Evolutionary conservation across 2,113 vertebrate genomes (phyloP).

Genomic region (Climacteris rufus): DNA sequence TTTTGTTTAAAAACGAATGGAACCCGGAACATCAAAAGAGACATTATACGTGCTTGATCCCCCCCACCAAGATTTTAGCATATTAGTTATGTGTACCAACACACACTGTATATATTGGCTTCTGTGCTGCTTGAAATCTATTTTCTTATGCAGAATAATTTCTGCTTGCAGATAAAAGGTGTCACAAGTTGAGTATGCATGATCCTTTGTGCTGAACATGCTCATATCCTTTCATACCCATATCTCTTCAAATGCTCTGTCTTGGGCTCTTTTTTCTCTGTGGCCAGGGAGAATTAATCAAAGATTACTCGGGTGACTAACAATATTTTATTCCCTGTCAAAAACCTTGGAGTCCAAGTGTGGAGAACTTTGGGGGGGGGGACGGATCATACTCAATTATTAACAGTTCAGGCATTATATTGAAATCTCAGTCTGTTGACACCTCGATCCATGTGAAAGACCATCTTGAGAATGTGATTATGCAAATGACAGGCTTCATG

Average conservation of each 20-base stretch:
- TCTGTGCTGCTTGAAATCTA: background rate
- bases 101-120: background rate
- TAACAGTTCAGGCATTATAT: background rate
- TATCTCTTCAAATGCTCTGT: background rate
- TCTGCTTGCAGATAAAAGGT: background rate
- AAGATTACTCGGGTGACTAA: background rate
- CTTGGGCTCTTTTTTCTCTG: background rate
- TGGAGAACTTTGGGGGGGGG: background rate
- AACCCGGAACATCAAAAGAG: background rate
- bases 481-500: conserved; percentile 12
- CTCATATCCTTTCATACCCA: background rate
- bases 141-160: background rate
- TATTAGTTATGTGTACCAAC: background rate
- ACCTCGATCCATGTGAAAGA: background rate
- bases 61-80: rapidly evolving
- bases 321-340: background rate
- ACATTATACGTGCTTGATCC: background rate
- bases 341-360: background rate
- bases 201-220: background rate
- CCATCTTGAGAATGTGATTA: conserved; percentile 33
- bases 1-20: background rate
- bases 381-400: background rate
- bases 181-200: background rate
- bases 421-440: background rate
- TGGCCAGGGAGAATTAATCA: background rate